A percentile compares a stretch with the other conserved stretches of the same genome.
phyloP scores from a whole-genome alignment of 2,113 vertebrate species.

The Dicerorhinus sumatrensis region DNA sequence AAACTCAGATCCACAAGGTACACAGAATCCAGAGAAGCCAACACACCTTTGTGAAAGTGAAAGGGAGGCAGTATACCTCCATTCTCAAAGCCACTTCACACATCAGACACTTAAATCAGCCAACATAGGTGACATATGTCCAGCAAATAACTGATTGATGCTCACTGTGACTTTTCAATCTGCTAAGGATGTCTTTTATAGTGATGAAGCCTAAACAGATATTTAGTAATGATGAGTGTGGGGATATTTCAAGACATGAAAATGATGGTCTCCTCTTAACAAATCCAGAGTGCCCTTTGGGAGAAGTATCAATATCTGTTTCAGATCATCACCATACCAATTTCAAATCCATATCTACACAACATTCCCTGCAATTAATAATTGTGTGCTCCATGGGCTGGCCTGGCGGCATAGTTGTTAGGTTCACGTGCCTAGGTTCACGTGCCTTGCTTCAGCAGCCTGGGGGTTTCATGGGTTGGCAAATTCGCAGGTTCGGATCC shows the following conservation, averaged over 20 bases:
- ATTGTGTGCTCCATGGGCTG: too few relatives aligned
- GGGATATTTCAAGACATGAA: background rate
- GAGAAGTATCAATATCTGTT: background rate
- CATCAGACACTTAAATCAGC: background rate
- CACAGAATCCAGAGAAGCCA: background rate
- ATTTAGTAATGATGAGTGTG: background rate
- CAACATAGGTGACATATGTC: background rate
- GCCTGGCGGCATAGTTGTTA: too few relatives aligned
- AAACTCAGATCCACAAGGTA: conserved; percentile 11
- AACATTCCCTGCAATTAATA: background rate
- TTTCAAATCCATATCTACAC: background rate
- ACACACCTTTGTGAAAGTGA: background rate
- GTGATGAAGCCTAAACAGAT: background rate
- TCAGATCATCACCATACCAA: conserved; percentile 6
- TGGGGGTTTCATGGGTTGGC: too few relatives aligned
- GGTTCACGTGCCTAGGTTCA: too few relatives aligned
- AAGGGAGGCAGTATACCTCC: background rate
- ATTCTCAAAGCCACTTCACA: background rate
- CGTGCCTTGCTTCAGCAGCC: too few relatives aligned
- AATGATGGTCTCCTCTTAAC: background rate
- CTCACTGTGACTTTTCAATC: background rate
- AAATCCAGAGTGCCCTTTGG: background rate
- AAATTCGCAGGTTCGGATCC: too few relatives aligned
- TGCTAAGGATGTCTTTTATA: background rate
- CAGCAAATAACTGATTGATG: background rate